Evolutionary conservation across 2,113 vertebrate genomes (phyloP).

Genomic region (Tiliqua scincoides): DNA sequence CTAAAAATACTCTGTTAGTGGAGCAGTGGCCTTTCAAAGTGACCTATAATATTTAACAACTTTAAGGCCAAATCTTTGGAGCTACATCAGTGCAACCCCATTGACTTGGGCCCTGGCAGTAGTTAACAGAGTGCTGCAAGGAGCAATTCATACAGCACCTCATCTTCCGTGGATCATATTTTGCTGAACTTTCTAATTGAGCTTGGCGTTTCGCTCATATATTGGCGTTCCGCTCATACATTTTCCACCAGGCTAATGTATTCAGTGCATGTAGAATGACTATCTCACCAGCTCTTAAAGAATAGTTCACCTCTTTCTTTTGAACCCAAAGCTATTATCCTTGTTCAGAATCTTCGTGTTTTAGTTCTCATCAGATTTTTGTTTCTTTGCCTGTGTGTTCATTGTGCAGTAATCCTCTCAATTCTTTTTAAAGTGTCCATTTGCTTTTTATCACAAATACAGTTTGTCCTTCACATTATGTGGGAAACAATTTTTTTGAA

Average conservation of each 20-base stretch:
- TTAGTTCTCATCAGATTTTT: neutral
- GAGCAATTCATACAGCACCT: neutral
- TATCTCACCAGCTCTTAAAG: neutral
- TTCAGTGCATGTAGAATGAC: neutral
- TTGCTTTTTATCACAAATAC: conserved; percentile 19
- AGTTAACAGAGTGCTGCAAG: conserved; percentile 7
- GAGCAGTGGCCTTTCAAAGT: neutral
- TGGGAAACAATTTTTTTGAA: neutral
- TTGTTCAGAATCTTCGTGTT: conserved; percentile 5
- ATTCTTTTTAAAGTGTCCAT: neutral
- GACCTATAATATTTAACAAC: conserved; percentile 28
- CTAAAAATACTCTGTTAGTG: conserved; percentile 1
- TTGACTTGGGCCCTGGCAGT: neutral
- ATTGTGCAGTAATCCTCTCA: conserved; percentile 9
- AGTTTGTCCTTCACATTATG: conserved; percentile 4
- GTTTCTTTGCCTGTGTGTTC: neutral
- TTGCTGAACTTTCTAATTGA: conserved; percentile 19
- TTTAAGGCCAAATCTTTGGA: neutral
- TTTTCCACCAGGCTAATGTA: neutral
- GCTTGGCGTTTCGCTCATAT: neutral
- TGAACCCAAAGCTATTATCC: conserved; percentile 2
- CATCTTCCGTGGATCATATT: neutral
- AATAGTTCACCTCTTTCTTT: conserved; percentile 37
- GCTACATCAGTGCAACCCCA: neutral
- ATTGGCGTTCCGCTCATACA: neutral